These are phyloP conservation scores for Polypterus senegalus DNA, from an alignment of 2,113 vertebrate species.

Conservation along the genomic window DNA sequence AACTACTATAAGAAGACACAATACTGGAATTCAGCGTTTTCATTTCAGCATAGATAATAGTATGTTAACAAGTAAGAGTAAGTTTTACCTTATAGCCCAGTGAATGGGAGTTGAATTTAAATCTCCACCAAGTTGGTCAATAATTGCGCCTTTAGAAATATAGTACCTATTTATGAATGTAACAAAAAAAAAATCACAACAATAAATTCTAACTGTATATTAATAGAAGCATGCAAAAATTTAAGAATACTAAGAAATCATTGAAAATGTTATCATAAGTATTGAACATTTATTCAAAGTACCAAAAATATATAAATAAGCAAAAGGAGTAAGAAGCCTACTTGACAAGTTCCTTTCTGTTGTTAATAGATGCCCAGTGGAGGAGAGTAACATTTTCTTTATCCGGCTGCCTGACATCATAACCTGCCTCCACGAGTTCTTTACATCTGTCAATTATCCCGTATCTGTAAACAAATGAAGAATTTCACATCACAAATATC, in stretches of 20 bases:
- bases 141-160: conserved; percentile 80
- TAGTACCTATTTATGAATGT: conserved; percentile 57
- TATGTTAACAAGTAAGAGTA: too few species aligned
- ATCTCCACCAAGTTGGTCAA: conserved; percentile 90
- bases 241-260: neutral
- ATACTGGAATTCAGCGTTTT: too few species aligned
- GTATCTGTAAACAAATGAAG: conserved; percentile 52
- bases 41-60: too few species aligned
- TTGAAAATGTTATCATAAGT: conserved; percentile 3
- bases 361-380: conserved; percentile 97
- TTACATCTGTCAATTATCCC: conserved; percentile 81
- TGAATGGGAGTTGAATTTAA: conserved; percentile 92
- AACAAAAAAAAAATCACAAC: conserved; percentile 2
- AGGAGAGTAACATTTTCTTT: conserved; percentile 89
- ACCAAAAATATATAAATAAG: too few species aligned
- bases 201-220: too few species aligned
- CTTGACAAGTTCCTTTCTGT: conserved; percentile 80
- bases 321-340: conserved; percentile 36
- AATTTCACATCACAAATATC: neutral
- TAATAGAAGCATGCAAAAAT: too few species aligned
- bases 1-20: too few species aligned
- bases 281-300: conserved; percentile 7
- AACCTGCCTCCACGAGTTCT: conserved; percentile 86
- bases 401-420: conserved; percentile 80
- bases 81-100: conserved; percentile 80